Base-by-base conservation (phyloP, 1,140 invertebrate species). In the Zaprionus capensis region DNA sequence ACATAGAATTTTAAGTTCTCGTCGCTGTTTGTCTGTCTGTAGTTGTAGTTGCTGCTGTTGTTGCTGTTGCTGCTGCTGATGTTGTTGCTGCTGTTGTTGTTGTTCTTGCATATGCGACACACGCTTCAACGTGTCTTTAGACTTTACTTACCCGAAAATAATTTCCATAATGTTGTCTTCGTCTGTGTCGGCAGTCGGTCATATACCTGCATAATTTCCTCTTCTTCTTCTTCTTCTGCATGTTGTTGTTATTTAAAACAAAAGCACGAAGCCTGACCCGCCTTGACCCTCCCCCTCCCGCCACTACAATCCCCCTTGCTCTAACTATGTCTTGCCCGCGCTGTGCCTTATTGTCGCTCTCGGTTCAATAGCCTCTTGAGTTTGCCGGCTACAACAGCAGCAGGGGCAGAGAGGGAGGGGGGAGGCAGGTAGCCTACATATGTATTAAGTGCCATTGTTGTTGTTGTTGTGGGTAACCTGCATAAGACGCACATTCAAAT, bases 1-100 rank as follows among this genome's bases (percentile, higher is more conserved):
- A 87, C 84, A 87, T 87, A 87, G 84, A 87, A 87, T 88, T 88
- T 87, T 73, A 71, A 58, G 84, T 86, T 87, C 78, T 82, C 55
- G 66, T 56, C 12, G 46, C 20, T 17, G 5, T 6, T 15, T 41
- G 38, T 46, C 63, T 65, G 46, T 66, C 17, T 65, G 31, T 66
- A 55, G 70, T 75, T 66, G 57, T 41, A 38, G 38, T 41, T 46
- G 38, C 5, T 66, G 63, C 24, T 66, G 46, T 1, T 38, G 22
- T 55, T 63, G 53, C 38, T 49, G 26, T 26, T 71, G 44, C 34
- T 71, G 53, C 56, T 73, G 56, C 55, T 38, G 22, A 59, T 63
- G 53, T 38, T 49, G 24, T 34, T 70, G 44, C 41, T 70, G 53
- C 55, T 58, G 62, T 34, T 68, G 57, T 36, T 36, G 56, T 38